Percentiles rank a stretch among this genome's conserved stretches.
phyloP scores from a whole-genome alignment of 2,113 vertebrate genomes.

The Riparia riparia region DNA sequence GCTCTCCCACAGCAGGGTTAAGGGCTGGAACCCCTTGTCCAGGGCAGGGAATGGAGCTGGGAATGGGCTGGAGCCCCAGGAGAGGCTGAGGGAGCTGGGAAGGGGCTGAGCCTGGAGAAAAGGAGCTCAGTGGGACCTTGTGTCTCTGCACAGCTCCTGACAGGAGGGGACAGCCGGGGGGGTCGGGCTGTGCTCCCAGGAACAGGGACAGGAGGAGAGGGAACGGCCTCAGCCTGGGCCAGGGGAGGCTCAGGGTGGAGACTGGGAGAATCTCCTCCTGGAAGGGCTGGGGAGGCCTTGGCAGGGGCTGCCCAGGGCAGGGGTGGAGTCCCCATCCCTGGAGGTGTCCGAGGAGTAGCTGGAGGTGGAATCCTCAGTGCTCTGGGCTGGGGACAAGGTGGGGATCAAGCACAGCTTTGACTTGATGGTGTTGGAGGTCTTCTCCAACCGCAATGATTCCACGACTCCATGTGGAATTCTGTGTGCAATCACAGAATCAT shows the following conservation, averaged over 20 bases:
- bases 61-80: not conserved
- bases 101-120: not conserved
- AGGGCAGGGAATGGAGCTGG: rapidly evolving
- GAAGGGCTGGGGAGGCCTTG: rapidly evolving
- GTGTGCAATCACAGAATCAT: not conserved
- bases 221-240: not conserved
- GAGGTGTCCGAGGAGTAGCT: rapidly evolving
- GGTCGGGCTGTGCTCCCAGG: not conserved
- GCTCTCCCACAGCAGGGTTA: not conserved
- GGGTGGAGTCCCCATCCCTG: not conserved
- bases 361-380: rapidly evolving
- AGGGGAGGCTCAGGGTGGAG: not conserved
- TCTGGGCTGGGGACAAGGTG: not conserved
- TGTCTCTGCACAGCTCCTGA: not conserved
- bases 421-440: rapidly evolving
- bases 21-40: not conserved
- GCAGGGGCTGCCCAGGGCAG: not conserved
- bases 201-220: not conserved
- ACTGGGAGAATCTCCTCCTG: not conserved
- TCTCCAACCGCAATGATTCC: not conserved
- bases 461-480: not conserved
- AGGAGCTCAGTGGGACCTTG: not conserved
- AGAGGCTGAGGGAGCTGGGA: not conserved
- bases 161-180: not conserved
- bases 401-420: rapidly evolving